Conservation (phyloP, 1,140 invertebrate species). For the Trigoniulus corallinus region DNA sequence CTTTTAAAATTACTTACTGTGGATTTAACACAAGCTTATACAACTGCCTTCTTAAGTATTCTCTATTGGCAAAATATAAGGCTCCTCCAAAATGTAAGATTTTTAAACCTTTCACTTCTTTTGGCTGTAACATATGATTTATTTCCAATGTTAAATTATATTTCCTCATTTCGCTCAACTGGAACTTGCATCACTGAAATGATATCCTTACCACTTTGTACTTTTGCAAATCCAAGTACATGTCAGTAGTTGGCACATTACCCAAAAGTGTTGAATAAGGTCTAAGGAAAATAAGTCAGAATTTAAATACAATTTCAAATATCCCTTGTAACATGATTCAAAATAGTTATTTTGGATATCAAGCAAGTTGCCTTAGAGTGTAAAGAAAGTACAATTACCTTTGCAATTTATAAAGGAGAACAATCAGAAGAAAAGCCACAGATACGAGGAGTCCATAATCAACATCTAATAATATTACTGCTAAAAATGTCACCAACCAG, state of each 20-base stretch:
- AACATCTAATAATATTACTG: slow-evolving; percentile 66
- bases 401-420: slow-evolving; percentile 25
- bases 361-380: not conserved
- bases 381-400: slow-evolving; percentile 12
- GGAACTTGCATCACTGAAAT: not conserved
- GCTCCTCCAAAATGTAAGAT: slow-evolving; percentile 61
- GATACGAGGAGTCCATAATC: slow-evolving; percentile 61
- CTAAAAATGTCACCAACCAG: slow-evolving; percentile 65
- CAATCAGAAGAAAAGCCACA: slow-evolving; percentile 32
- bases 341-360: no score
- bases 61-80: slow-evolving; percentile 53
- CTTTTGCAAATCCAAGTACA: slow-evolving; percentile 52
- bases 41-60: slow-evolving; percentile 40
- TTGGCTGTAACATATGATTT: slow-evolving; percentile 38
- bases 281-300: not conserved
- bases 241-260: slow-evolving; percentile 47
- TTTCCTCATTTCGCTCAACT: not conserved
- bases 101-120: slow-evolving; percentile 47
- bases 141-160: not conserved
- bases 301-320: no score
- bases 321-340: no score
- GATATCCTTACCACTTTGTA: slow-evolving; percentile 37
- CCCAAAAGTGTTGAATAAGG: slow-evolving; percentile 35
- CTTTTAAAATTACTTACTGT: not conserved
- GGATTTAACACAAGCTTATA: slow-evolving; percentile 16